Evolutionary conservation across 2,888 invertebrate species (phyloP).

Genomic region (Vandiemenella viatica): DNA sequence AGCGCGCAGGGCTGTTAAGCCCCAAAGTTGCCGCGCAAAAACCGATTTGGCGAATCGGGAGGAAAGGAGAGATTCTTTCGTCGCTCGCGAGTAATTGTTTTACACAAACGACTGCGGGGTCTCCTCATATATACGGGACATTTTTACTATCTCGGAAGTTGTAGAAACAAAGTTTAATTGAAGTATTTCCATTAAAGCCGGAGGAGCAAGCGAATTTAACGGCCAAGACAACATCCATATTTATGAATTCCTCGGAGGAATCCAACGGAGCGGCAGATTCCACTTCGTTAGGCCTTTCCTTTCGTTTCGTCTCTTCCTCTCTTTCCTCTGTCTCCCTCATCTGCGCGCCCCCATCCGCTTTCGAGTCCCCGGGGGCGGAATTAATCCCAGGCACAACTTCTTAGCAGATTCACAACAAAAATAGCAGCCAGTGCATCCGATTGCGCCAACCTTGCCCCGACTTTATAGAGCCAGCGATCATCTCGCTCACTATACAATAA

Average conservation of each 20-base stretch:
- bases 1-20: too few relatives aligned
- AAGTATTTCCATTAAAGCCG: constrained; percentile 30
- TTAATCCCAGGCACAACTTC: constrained; percentile 2
- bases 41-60: too few relatives aligned
- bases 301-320: not conserved
- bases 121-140: not conserved
- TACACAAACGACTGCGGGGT: too few relatives aligned
- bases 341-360: not conserved
- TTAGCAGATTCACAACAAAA: constrained; percentile 1
- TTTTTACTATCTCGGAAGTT: constrained; percentile 1
- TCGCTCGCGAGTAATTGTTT: too few relatives aligned
- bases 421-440: too few relatives aligned
- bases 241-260: constrained; percentile 23
- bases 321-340: not conserved
- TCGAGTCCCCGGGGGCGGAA: not conserved
- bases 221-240: constrained; percentile 25
- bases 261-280: constrained; percentile 11
- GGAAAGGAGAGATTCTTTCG: too few relatives aligned
- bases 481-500: too few relatives aligned
- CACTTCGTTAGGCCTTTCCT: constrained; percentile 9
- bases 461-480: too few relatives aligned
- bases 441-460: too few relatives aligned
- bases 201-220: constrained; percentile 16
- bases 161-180: constrained; percentile 23
- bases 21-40: too few relatives aligned